Conservation (phyloP, 1,140 invertebrate genomes). For the Macrosteles quadrilineatus region DNA sequence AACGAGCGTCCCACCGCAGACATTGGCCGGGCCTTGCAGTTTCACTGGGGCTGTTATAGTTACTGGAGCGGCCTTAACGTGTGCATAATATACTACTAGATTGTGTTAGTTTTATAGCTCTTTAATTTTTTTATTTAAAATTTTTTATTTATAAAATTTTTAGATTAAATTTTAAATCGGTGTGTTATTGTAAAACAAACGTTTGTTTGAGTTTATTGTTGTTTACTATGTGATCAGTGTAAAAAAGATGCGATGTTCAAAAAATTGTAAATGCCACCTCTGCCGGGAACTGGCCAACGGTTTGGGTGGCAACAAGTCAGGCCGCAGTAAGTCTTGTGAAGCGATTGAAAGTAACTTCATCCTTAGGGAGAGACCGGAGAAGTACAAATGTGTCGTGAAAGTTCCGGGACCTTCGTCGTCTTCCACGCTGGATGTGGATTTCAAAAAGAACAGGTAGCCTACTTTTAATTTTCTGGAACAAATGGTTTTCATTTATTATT, state of each 20-base stretch:
- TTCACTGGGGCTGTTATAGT: not conserved
- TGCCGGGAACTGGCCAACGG: conserved; percentile 59
- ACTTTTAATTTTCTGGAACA: no score
- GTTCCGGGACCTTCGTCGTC: conserved; percentile 37
- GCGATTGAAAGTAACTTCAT: conserved; percentile 54
- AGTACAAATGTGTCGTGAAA: conserved; percentile 37
- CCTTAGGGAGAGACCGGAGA: conserved; percentile 56
- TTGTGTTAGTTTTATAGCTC: not conserved
- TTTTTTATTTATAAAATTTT: not conserved
- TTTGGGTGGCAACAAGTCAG: conserved; percentile 45
- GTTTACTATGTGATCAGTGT: no score
- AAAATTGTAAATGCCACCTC: conserved; percentile 59
- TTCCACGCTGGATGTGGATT: conserved; percentile 11
- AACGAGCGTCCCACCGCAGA: not conserved
- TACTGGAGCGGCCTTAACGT: not conserved
- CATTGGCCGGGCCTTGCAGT: not conserved
- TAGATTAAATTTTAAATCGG: no score
- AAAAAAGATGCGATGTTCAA: conserved; percentile 56
- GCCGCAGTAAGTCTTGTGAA: conserved; percentile 43
- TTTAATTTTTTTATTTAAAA: not conserved
- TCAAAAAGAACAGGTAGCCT: not conserved
- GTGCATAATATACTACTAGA: not conserved
- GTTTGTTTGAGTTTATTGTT: no score
- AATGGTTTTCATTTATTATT: no score
- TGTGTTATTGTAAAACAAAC: no score